phyloP scores from a whole-genome alignment of 2,888 invertebrate genomes.

The Eledona agricola region DNA sequence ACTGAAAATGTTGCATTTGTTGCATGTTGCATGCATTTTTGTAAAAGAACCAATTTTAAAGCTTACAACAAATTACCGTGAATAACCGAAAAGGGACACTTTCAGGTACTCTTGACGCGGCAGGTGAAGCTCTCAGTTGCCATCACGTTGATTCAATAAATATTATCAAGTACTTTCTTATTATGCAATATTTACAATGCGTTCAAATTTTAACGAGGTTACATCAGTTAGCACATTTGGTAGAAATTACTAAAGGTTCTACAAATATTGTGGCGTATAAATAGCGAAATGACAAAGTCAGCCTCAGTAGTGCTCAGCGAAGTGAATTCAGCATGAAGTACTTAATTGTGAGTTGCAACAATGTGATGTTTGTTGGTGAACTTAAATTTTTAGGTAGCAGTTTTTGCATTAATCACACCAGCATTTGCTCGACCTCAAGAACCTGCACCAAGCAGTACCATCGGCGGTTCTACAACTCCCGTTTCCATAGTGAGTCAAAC shows the following conservation, averaged over 20 bases:
- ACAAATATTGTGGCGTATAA: constrained; percentile 45
- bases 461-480: constrained; percentile 51
- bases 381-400: constrained; percentile 28
- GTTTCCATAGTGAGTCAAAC: constrained; percentile 64
- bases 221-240: constrained; percentile 50
- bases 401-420: constrained; percentile 26
- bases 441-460: constrained; percentile 20
- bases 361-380: constrained; percentile 1
- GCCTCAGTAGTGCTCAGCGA: constrained; percentile 25
- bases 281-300: constrained; percentile 34
- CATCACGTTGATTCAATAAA: too few relatives aligned
- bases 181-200: constrained; percentile 39
- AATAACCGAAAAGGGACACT: too few relatives aligned
- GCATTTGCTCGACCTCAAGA: constrained; percentile 43
- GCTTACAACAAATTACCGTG: too few relatives aligned
- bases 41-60: too few relatives aligned
- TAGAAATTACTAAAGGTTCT: constrained; percentile 42
- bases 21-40: too few relatives aligned
- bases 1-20: too few relatives aligned
- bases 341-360: constrained; percentile 21
- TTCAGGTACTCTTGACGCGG: too few relatives aligned
- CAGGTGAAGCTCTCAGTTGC: too few relatives aligned
- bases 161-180: constrained; percentile 39
- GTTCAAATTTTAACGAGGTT: constrained; percentile 47
- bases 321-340: constrained; percentile 23